Evolutionary conservation across 2,797 vertebrate genomes (phyloP).

Genomic region (Siniperca scherzeri): DNA sequence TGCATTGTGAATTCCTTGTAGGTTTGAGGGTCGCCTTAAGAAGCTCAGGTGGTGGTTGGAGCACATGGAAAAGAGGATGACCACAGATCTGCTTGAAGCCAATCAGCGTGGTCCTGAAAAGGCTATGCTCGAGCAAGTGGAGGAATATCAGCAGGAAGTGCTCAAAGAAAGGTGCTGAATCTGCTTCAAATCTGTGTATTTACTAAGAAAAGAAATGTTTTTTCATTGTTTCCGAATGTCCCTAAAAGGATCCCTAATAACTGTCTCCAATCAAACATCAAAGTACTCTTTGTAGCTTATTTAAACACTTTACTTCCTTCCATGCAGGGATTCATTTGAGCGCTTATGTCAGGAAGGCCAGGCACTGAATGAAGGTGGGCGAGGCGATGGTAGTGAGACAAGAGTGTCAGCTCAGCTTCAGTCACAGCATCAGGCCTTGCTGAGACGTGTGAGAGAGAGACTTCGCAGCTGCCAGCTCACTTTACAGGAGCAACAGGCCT

Average conservation of each 20-base stretch:
- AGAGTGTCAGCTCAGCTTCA: slow-evolving; percentile 91
- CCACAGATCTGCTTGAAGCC: slow-evolving; percentile 89
- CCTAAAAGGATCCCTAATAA: background rate
- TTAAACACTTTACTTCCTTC: slow-evolving; percentile 2
- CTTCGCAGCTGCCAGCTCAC: slow-evolving; percentile 90
- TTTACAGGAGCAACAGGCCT: slow-evolving; percentile 94
- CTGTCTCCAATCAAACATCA: background rate
- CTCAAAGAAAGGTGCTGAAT: slow-evolving; percentile 90
- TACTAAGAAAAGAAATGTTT: background rate
- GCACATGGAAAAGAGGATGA: slow-evolving; percentile 92
- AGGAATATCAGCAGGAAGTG: slow-evolving; percentile 93
- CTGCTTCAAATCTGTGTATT: background rate
- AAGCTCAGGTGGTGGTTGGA: slow-evolving; percentile 92
- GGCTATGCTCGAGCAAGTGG: slow-evolving; percentile 91
- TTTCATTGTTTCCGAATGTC: background rate
- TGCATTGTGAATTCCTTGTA: slow-evolving; percentile 74
- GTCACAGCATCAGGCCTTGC: slow-evolving; percentile 90
- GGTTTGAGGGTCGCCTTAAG: slow-evolving; percentile 93
- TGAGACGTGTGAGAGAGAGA: slow-evolving; percentile 89
- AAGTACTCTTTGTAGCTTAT: background rate
- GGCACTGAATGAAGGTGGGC: slow-evolving; percentile 90
- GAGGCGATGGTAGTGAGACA: slow-evolving; percentile 89
- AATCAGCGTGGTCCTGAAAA: slow-evolving; percentile 90
- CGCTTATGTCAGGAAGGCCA: slow-evolving; percentile 92
- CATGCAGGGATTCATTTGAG: slow-evolving; percentile 92